Conservation (phyloP, 2,113 vertebrate genomes). For the Aptenodytes forsteri region DNA sequence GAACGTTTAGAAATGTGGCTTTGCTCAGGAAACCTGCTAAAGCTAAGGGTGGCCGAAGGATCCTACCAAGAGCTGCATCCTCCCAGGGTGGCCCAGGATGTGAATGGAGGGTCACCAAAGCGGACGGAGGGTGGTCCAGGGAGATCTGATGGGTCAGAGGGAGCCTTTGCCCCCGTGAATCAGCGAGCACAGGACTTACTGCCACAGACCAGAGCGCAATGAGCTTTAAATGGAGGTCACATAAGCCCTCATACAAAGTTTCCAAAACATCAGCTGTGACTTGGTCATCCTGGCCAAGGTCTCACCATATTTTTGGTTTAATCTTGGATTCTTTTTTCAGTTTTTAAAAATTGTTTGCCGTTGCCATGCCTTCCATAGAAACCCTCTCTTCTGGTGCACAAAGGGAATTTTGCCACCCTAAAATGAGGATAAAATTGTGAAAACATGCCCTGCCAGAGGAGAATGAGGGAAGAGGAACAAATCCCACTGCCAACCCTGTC, state of each 20-base stretch:
- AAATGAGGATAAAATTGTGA: neutral
- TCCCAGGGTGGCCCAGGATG: neutral
- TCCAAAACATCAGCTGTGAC: neutral
- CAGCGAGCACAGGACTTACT: neutral
- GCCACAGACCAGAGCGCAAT: neutral
- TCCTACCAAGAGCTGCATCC: neutral
- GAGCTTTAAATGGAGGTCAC: neutral
- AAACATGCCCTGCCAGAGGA: neutral
- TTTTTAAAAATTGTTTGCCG: neutral
- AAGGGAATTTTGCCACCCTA: neutral
- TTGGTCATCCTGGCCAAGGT: neutral
- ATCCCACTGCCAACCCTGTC: neutral
- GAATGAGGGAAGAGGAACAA: neutral
- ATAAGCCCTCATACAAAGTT: accelerated
- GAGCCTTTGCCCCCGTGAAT: neutral
- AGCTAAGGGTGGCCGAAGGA: neutral
- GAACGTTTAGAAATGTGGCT: neutral
- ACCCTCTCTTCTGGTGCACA: neutral
- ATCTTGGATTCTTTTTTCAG: neutral
- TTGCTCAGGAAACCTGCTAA: neutral
- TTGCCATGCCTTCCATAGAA: neutral
- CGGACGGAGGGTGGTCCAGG: neutral
- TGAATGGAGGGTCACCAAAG: neutral
- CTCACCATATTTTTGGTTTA: neutral
- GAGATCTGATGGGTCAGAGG: neutral